Evolutionary conservation across 2,797 vertebrate genomes (phyloP), one percentile per base, ranked within the genome.

Genomic region (Tamandua tetradactyla): DNA sequence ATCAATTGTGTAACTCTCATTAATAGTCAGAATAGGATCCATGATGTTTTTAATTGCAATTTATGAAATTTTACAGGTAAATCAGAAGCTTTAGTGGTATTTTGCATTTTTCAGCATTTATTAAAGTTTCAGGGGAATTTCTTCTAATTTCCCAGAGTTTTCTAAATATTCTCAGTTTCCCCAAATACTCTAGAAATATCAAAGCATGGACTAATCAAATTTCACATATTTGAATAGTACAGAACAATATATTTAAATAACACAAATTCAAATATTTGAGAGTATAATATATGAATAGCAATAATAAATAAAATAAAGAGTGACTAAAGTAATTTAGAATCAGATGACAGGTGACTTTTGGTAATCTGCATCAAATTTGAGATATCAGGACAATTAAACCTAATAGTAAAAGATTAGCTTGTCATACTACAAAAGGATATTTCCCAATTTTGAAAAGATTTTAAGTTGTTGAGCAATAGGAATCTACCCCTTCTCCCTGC

Each of bases 161-260:
- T 86, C 30, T 74, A 81, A 64, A 62, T 44, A 23, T 22, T 92
- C 23, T 71, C n/a, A 47, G 7, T 89, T 93, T 55, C 30, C 42
- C 61, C 86, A 96, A 93, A 14, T 35, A 81, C n/a, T 81, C 25
- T 44, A 84, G 15, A 69, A 2, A 30, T 37, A 84, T 52, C 20
- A 86, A 87, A 88, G 59, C 13, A 75, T 37, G 4, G 57, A 59
- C 7, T 74, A 22, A 66, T 89, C 61, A 11, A 89, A 62, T 89
- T 95, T 76, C 25, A 89, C 84, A 95, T 79, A 68, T 74, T 92
- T 93, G 37, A 92, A 85, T 27, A 75, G 17, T 59, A 92, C 40
- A 55, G 7, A 47, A 47, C 44, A 47, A 47, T 47, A 95, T 79
- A 62, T 74, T 92, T 93, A n/a, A 92, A 85, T 27, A 75, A 18